Evolutionary conservation across 2,797 vertebrate species (phyloP).

Genomic region (Pangasius djambal): DNA sequence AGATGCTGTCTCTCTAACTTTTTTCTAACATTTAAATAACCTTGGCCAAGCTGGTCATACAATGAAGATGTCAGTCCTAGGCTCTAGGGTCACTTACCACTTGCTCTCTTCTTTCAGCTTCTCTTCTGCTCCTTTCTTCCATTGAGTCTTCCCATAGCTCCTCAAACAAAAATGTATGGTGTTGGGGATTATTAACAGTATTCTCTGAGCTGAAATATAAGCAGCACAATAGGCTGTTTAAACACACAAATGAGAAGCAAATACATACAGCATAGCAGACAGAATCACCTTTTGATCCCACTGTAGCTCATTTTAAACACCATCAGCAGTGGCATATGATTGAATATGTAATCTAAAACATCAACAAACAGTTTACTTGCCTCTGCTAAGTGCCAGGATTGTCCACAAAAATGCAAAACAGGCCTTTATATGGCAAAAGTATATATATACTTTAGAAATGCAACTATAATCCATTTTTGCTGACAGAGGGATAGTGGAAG

Average conservation of each 20-base stretch:
- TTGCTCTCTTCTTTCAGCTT: constrained; percentile 2
- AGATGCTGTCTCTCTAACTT: constrained; percentile 23
- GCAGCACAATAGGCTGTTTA: not conserved
- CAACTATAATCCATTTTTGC: constrained; percentile 48
- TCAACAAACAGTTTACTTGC: constrained; percentile 59
- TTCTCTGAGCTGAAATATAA: not conserved
- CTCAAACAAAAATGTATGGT: constrained; percentile 56
- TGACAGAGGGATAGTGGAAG: constrained; percentile 42
- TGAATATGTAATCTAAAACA: constrained; percentile 55
- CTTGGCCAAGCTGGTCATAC: constrained; percentile 47
- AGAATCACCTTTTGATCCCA: not conserved
- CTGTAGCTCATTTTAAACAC: not conserved
- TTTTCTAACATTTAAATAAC: constrained; percentile 56
- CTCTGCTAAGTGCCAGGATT: constrained; percentile 46
- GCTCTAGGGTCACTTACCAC: constrained; percentile 35
- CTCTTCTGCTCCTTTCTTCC: not conserved
- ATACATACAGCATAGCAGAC: not conserved
- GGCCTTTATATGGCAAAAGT: constrained; percentile 52
- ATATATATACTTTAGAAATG: constrained; percentile 23
- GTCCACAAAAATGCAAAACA: constrained; percentile 64
- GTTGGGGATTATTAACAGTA: constrained; percentile 24
- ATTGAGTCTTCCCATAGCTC: constrained; percentile 39
- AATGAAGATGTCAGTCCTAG: constrained; percentile 40
- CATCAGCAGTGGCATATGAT: constrained; percentile 5
- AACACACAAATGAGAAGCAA: constrained; percentile 1